Evolutionary conservation across 2,888 invertebrate genomes (phyloP), one percentile per base, ranked within the genome.

Genomic region (Hipparchia sbordonii): DNA sequence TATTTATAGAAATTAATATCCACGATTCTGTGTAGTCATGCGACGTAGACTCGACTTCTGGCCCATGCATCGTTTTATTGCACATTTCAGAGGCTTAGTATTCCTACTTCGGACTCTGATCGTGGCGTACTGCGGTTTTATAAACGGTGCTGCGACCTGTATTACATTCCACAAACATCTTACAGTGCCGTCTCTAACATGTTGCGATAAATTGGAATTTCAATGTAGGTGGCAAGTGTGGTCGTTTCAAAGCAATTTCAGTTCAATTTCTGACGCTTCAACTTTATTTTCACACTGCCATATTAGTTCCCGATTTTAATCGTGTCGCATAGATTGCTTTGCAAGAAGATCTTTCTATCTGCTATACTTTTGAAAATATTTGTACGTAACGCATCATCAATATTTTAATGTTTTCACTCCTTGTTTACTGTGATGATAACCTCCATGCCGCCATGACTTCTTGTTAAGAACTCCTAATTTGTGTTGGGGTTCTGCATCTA

Each of bases 71-170:
- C 84, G 84, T 85, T 86, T 86, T 87, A 89, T 87, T 89, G 86
- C 85, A 84, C 82, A 82, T 86, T 86, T 85, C 84, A 82, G 84
- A 84, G 84, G 83, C 83, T 83, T 82, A 84, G 80, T 86, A 89
- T 90, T 90, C 88, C 87, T 78, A 77, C 81, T 82, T 82, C 83
- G 83, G 85, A 83, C 83, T 87, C 83, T 89, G 87, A 89, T 87
- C 85, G 83, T 84, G 79, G 82, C 82, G 84, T 87, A 84, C 85
- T 89, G 90, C 85, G 89, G 89, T 90, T 88, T 87, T 88, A 86
- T 89, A 89, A 87, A 85, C 85, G 86, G 84, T 86, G 84, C 84
- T 82, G 83, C 84, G 82, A 87, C 85, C 85, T 85, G 83, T 87
- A 88, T 87, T 85, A 86, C 87, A 88, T 88, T 87, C 87, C 74